Base-by-base conservation (phyloP, 2,888 invertebrate genomes). In the Aplocera efformata region DNA sequence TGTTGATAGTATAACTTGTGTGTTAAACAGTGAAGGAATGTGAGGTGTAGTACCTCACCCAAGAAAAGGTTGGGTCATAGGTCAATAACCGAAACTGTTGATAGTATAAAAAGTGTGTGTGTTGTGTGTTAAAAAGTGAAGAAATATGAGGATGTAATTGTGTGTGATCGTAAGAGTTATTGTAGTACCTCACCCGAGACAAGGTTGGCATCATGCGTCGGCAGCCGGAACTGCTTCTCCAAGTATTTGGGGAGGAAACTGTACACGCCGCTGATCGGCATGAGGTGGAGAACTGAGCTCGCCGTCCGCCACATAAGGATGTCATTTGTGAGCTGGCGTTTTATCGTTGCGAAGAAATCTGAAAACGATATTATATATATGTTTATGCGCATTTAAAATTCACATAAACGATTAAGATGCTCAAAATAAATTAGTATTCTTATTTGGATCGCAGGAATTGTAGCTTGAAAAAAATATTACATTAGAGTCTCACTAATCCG, bases 1-100 rank as follows among this genome's bases (percentile, higher is more conserved):
- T 97, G 96, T 52, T 95, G 94, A 89, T 97, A 97, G 60, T 97
- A 89, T 80, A 97, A 97, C 79, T 97, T 97, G 47, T 97, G 97
- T 67, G 97, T 90, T 83, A 97, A 97, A 50, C 96, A 96, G 85
- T 97, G 97, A 13, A 97, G 90, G 1, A 97, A 96, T 72, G 97
- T 89, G 68, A 97, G 91, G 74, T 97, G 97, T 27, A 97, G 90
- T 7, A 97, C 97, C n/a, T n/a, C n/a, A n/a, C 94, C 95, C 82
- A 96, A 94, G 69, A 97, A 94, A 91, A 97, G 93, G 79, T 96
- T 96, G 50, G 97, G n/a, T n/a, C n/a, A n/a, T n/a, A n/a, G n/a
- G n/a, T n/a, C n/a, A n/a, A n/a, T n/a, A n/a, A n/a, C n/a, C 2
- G 13, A 17, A 3, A 17, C 13, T 5, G 2, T 17, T 2, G 2